phyloP scores from a whole-genome alignment of 1,140 invertebrate genomes.

The Spodoptera frugiperda region DNA sequence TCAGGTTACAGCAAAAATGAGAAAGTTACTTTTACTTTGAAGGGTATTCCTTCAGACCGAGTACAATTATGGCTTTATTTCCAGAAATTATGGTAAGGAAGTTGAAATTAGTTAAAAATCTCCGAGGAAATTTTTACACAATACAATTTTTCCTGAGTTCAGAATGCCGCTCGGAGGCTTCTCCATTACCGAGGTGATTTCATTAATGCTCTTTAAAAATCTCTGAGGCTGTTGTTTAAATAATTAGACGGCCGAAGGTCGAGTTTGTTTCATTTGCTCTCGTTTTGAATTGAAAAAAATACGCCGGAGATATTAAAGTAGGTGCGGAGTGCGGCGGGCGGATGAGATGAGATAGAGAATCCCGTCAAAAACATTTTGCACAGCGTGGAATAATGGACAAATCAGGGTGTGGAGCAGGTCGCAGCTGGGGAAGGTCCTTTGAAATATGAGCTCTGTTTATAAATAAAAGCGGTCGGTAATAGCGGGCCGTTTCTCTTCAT shows the following conservation, averaged over 20 bases:
- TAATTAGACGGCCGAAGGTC: slow-evolving; percentile 58
- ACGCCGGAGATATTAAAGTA: slow-evolving; percentile 48
- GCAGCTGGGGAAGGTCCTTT: slow-evolving; percentile 43
- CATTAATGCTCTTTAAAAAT: slow-evolving; percentile 56
- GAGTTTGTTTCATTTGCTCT: slow-evolving; percentile 66
- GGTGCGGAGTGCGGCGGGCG: not conserved
- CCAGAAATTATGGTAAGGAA: slow-evolving; percentile 32
- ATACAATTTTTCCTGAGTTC: slow-evolving; percentile 45
- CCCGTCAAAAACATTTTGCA: slow-evolving; percentile 45
- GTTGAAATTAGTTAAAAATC: slow-evolving; percentile 38
- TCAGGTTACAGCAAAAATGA: slow-evolving; percentile 30
- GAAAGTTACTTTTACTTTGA: slow-evolving; percentile 10
- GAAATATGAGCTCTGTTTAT: slow-evolving; percentile 60
- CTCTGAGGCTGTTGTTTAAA: slow-evolving; percentile 56
- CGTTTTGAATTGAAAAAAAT: slow-evolving; percentile 43
- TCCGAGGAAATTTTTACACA: slow-evolving; percentile 31
- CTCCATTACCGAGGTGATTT: slow-evolving; percentile 68
- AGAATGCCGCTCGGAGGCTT: slow-evolving; percentile 9
- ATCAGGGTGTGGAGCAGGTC: slow-evolving; percentile 22
- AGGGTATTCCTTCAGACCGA: slow-evolving; percentile 14
- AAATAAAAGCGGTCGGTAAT: slow-evolving; percentile 61
- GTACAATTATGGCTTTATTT: slow-evolving; percentile 33
- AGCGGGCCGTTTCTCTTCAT: slow-evolving; percentile 62
- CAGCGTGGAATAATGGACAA: slow-evolving; percentile 45
- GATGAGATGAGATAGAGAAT: slow-evolving; percentile 40